Conservation (phyloP, 30 jellyfish, hydroid and myxozoan species). For the Aurelia coerulea region DNA sequence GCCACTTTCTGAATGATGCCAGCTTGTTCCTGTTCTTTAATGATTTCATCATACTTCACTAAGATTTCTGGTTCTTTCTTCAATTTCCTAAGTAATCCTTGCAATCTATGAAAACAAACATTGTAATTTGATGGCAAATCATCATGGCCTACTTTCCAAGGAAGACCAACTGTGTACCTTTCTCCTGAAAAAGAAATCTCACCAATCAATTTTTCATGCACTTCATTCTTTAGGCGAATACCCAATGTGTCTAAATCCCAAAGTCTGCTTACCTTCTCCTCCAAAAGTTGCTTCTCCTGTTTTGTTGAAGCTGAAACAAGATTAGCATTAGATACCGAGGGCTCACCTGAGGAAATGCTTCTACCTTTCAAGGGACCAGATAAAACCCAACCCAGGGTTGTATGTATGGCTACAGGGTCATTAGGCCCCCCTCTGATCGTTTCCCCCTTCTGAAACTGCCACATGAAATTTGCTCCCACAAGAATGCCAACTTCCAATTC, state of each 20-base stretch:
- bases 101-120: neutral
- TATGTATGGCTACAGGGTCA: conserved; percentile 40
- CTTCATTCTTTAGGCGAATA: neutral
- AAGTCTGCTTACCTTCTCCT: no score
- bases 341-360: conserved; percentile 17
- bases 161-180: conserved; percentile 16
- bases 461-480: conserved; percentile 11
- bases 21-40: neutral
- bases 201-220: neutral
- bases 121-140: neutral
- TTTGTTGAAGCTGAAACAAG: no score
- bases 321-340: no score
- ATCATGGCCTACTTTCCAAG: conserved; percentile 23
- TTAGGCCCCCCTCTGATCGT: conserved; percentile 37
- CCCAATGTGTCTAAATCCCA: neutral
- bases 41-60: neutral
- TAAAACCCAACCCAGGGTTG: conserved; percentile 38
- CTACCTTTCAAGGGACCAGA: conserved; percentile 7
- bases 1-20: conserved; percentile 6
- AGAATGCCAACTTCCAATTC: neutral
- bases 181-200: neutral
- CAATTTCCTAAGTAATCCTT: neutral
- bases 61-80: neutral
- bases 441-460: conserved; percentile 23
- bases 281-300: no score